Base-by-base conservation (phyloP, 2,888 invertebrate species). In the Tetheella fluctuosa region DNA sequence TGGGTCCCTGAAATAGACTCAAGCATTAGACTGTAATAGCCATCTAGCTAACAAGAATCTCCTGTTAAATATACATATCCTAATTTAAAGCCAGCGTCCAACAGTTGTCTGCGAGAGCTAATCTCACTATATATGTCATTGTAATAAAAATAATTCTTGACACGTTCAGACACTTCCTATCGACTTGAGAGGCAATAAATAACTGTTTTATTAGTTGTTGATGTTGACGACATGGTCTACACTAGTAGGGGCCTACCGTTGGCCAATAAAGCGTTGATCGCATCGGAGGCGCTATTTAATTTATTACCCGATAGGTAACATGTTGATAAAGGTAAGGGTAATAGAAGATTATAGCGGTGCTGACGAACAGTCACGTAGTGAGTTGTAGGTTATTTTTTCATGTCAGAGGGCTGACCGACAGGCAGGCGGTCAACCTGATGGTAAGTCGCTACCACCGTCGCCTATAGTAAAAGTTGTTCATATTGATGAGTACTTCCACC, bases 161-260 rank as follows among this genome's bases (percentile, higher is more conserved):
- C 48, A 48, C 48, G 48, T 20, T 48, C 20, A 20, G 48, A 48
- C 17, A 10, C 48, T 48, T 48, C 48, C 48, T 48, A 20, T 48
- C 48, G 5, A 20, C 20, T 48, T n/a, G 48, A 48, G 17, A 15
- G 20, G 20, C 20, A 48, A 20, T 48, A 48, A 48, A 48, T 20
- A 20, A 48, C 10, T 20, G 48, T 48, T 48, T 48, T 20, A 48
- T 48, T 48, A 48, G 17, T 48, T 48, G 48, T 48, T 48, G 48
- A 48, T 7, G 17, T 17, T 7, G 13, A 34, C 34, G 13, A 10
- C 20, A 48, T 39, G n/a, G 39, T n/a, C n/a, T n/a, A n/a, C 20
- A 3, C 20, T 20, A n/a, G 42, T 17, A 42, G 8, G 5, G 10
- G 48, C 20, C 39, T 7, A 10, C 48, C n/a, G 17, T 48, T 48